A percentile compares a stretch with the other conserved stretches of the same genome.
Conservation (phyloP, 2,797 vertebrate genomes). For the Spinus pinus region DNA sequence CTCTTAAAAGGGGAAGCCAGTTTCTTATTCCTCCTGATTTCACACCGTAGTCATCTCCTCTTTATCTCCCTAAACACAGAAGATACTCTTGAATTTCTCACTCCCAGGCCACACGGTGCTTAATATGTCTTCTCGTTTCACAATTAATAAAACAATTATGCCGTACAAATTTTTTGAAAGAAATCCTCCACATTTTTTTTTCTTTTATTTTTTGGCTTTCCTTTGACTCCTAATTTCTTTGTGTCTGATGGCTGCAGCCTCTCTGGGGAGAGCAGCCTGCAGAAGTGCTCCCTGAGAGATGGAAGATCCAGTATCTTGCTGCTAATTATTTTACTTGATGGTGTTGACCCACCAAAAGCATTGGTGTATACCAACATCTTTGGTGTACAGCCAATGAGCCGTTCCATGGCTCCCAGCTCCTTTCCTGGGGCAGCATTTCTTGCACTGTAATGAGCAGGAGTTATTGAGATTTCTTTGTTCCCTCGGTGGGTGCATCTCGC, state of each 20-base stretch:
- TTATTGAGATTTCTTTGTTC: not conserved
- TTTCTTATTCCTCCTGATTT: constrained; percentile 63
- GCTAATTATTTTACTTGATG: constrained; percentile 64
- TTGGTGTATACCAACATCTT: constrained; percentile 30
- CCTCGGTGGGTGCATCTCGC: not conserved
- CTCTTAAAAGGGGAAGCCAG: constrained; percentile 74
- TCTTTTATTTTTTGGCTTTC: not conserved
- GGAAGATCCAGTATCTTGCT: constrained; percentile 58
- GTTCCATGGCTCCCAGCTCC: constrained; percentile 37
- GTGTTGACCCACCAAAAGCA: constrained; percentile 62
- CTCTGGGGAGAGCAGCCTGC: not conserved
- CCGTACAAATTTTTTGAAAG: not conserved
- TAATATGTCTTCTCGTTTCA: constrained; percentile 23
- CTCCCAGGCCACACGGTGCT: not conserved
- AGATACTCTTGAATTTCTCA: constrained; percentile 59
- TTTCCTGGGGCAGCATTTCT: constrained; percentile 34
- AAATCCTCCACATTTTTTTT: not conserved
- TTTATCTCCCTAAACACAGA: constrained; percentile 60
- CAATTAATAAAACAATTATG: constrained; percentile 62
- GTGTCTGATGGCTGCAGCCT: not conserved
- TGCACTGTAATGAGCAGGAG: not conserved
- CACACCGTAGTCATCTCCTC: constrained; percentile 60
- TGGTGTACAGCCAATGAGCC: not conserved
- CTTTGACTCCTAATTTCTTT: constrained; percentile 25
- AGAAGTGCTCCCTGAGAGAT: constrained; percentile 26